These are phyloP conservation scores for Rafetus swinhoei DNA, from an alignment of 2,113 vertebrate genomes.

Conservation along the genomic window DNA sequence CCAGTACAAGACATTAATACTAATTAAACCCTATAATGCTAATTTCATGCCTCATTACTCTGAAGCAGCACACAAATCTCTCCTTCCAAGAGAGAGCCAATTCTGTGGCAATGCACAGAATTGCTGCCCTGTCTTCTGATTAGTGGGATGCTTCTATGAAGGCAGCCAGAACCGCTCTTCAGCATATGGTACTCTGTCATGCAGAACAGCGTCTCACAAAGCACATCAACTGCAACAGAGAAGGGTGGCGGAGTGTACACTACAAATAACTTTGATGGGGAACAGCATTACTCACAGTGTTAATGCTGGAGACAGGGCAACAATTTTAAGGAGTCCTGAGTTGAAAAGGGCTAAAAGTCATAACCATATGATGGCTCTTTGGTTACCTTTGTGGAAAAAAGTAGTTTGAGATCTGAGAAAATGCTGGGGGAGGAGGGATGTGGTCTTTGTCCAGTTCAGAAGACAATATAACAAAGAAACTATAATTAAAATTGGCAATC, in stretches of 20 bases:
- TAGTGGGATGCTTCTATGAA: not conserved
- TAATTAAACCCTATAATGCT: conserved; percentile 73
- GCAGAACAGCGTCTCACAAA: conserved; percentile 1
- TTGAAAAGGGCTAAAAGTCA: not conserved
- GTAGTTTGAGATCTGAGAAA: not conserved
- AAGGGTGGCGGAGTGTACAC: not conserved
- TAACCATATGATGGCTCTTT: not conserved
- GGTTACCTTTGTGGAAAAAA: not conserved
- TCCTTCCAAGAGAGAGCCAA: conserved; percentile 13
- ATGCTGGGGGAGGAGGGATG: not conserved
- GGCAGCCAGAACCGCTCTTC: conserved; percentile 7
- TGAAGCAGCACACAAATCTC: conserved; percentile 39
- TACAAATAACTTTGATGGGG: not conserved
- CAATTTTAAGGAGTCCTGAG: not conserved
- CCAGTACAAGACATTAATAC: conserved; percentile 64
- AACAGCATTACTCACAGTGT: rapidly evolving
- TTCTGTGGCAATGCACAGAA: not conserved
- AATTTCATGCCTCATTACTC: conserved; percentile 75
- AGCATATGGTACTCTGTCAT: conserved; percentile 56
- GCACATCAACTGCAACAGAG: not conserved
- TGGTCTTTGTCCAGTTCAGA: not conserved
- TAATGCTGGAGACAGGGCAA: not conserved
- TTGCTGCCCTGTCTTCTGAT: not conserved
- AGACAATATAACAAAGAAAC: not conserved
- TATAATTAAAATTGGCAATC: rapidly evolving